Evolutionary conservation across 2,888 invertebrate genomes (phyloP).

Genomic region (Pandemis cinnamomeana): DNA sequence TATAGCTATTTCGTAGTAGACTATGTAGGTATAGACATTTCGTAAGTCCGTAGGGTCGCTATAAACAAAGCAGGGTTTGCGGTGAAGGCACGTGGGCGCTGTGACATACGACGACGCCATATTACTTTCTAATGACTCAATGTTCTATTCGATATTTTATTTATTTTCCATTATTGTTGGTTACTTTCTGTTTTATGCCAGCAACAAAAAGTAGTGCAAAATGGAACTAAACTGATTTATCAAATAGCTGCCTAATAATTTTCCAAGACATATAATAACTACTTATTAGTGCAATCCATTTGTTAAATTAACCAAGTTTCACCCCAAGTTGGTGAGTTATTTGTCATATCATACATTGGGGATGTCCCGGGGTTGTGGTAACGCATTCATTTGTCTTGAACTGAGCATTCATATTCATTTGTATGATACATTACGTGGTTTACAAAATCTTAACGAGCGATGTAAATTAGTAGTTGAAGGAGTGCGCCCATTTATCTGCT

Average conservation of each 20-base stretch:
- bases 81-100: conserved; percentile 73
- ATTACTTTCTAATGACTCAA: conserved; percentile 82
- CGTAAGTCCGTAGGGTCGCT: conserved; percentile 61
- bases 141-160: conserved; percentile 45
- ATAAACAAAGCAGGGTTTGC: conserved; percentile 70
- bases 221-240: neutral
- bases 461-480: neutral
- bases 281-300: conserved; percentile 32
- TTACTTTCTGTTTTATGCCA: neutral
- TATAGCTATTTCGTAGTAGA: conserved; percentile 7
- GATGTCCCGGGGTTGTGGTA: conserved; percentile 27
- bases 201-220: neutral
- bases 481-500: neutral
- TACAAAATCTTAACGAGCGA: conserved; percentile 22
- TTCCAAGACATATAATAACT: conserved; percentile 27
- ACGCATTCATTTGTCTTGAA: conserved; percentile 30
- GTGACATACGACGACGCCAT: conserved; percentile 72
- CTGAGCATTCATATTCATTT: conserved; percentile 37
- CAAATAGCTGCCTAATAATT: conserved; percentile 7
- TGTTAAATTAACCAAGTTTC: conserved; percentile 38
- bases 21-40: conserved; percentile 22
- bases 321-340: conserved; percentile 29
- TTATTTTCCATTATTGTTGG: neutral
- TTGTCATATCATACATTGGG: conserved; percentile 35
- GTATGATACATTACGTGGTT: conserved; percentile 29